These are phyloP conservation scores for Scophthalmus maximus DNA, from an alignment of 2,113 vertebrate species.

Conservation along the genomic window DNA sequence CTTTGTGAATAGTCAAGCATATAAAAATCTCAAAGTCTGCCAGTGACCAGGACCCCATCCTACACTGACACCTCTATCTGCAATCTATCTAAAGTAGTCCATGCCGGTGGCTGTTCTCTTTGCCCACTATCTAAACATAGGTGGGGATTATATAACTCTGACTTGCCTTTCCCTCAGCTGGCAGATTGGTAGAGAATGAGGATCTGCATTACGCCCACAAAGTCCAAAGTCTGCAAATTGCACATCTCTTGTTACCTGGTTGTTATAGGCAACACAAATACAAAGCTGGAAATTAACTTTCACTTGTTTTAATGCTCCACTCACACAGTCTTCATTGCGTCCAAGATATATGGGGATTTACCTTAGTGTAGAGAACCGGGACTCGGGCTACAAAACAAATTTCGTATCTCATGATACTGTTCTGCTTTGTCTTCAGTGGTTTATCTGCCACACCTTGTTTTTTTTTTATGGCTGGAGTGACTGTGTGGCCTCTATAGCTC, in stretches of 20 bases:
- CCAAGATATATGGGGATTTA: background rate
- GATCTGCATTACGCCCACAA: slow-evolving; percentile 17
- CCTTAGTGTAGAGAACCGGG: background rate
- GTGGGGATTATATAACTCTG: slow-evolving; percentile 33
- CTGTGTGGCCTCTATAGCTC: slow-evolving; percentile 38
- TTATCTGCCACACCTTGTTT: slow-evolving; percentile 72
- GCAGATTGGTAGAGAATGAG: background rate
- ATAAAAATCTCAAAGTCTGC: slow-evolving; percentile 20
- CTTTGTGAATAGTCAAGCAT: background rate
- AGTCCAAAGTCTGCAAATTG: slow-evolving; percentile 67
- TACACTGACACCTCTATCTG: background rate
- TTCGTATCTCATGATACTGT: background rate
- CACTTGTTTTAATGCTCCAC: slow-evolving; percentile 5
- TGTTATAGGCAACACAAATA: slow-evolving; percentile 41
- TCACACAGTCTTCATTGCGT: background rate
- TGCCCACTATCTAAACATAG: slow-evolving; percentile 65
- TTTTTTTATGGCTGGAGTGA: slow-evolving; percentile 52
- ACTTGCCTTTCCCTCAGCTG: slow-evolving; percentile 19
- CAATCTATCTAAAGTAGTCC: background rate
- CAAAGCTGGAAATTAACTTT: slow-evolving; percentile 24
- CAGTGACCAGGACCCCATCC: background rate
- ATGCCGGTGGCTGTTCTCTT: background rate
- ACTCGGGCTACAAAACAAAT: slow-evolving; percentile 30
- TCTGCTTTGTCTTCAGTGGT: slow-evolving; percentile 53
- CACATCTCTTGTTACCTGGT: slow-evolving; percentile 60